These are phyloP conservation scores for Esperia sulphurella DNA, from an alignment of 2,888 invertebrate genomes.

Conservation along the genomic window DNA sequence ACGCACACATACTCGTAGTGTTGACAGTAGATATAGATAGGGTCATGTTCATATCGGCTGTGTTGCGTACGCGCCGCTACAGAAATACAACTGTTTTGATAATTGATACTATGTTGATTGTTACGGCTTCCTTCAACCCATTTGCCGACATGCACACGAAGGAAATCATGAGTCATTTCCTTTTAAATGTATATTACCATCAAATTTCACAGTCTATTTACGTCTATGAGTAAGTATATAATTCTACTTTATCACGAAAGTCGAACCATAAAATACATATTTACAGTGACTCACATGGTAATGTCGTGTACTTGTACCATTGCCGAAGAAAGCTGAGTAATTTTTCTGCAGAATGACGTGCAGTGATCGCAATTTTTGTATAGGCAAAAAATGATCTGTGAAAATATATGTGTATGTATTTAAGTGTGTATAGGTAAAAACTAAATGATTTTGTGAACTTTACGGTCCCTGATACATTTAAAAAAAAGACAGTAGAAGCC, in stretches of 20 bases:
- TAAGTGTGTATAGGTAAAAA: no score
- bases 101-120: neutral
- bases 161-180: neutral
- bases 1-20: slow-evolving; percentile 2
- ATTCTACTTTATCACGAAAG: neutral
- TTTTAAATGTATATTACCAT: no score
- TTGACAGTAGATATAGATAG: slow-evolving; percentile 2
- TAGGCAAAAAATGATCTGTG: no score
- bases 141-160: neutral
- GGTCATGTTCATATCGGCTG: neutral
- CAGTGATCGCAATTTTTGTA: no score
- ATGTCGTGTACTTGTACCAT: neutral
- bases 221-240: neutral
- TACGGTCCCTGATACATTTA: no score
- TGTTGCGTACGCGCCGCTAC: neutral
- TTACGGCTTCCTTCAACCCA: neutral
- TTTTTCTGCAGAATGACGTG: no score
- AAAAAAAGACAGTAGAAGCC: no score
- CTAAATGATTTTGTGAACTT: no score
- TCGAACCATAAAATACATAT: neutral
- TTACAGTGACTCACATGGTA: neutral
- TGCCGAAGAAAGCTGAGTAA: no score
- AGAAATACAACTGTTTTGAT: neutral
- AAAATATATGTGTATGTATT: no score
- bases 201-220: no score